These are phyloP conservation scores for Sinonovacula constricta DNA, from an alignment of 1,140 invertebrate species.

Conservation along the genomic window DNA sequence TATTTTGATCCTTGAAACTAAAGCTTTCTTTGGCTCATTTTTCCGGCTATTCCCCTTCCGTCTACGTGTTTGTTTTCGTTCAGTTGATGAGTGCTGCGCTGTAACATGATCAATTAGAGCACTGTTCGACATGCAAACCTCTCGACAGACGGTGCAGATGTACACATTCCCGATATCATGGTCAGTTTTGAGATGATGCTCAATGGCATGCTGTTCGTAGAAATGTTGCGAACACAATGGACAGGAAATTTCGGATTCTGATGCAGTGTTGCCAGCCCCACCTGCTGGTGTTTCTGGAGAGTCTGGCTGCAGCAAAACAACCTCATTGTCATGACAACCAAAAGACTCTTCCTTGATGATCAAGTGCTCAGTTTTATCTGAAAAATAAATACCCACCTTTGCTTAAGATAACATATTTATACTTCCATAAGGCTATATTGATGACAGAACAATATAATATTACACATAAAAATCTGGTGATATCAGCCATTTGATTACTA, in stretches of 20 bases:
- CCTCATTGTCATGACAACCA: too few relatives aligned
- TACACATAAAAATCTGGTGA: too few relatives aligned
- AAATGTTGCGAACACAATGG: slow-evolving; percentile 54
- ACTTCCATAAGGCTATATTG: too few relatives aligned
- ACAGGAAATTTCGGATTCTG: slow-evolving; percentile 42
- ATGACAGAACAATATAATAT: too few relatives aligned
- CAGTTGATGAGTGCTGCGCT: slow-evolving; percentile 20
- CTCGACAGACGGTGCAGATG: slow-evolving; percentile 55
- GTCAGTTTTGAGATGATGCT: slow-evolving; percentile 53
- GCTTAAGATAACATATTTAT: too few relatives aligned
- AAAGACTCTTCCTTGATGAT: too few relatives aligned
- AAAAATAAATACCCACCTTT: too few relatives aligned
- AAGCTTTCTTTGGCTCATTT: slow-evolving; percentile 2
- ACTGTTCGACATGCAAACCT: slow-evolving; percentile 56
- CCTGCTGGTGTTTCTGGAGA: slow-evolving; percentile 7
- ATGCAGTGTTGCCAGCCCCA: neutral
- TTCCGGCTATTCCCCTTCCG: slow-evolving; percentile 25
- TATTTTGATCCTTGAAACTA: slow-evolving; percentile 21
- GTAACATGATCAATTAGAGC: slow-evolving; percentile 54
- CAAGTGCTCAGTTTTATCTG: too few relatives aligned
- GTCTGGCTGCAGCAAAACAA: slow-evolving; percentile 24
- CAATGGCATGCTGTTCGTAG: slow-evolving; percentile 41
- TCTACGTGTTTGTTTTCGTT: neutral
- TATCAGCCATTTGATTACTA: too few relatives aligned
- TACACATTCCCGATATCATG: slow-evolving; percentile 64